Evolutionary conservation across 2,113 vertebrate genomes (phyloP).

Genomic region (Toxostoma redivivum): DNA sequence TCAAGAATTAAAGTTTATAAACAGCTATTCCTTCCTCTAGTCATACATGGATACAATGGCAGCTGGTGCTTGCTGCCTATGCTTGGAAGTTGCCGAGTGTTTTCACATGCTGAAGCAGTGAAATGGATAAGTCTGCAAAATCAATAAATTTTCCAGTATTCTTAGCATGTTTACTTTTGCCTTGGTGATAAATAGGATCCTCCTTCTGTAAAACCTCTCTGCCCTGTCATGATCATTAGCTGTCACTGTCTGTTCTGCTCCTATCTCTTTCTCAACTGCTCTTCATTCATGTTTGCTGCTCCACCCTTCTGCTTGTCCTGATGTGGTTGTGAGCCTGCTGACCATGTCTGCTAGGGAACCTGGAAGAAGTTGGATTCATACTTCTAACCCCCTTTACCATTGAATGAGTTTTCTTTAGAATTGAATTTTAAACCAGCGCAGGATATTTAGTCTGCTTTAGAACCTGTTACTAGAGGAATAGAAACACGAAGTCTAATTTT

Average conservation of each 20-base stretch:
- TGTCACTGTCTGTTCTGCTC: background rate
- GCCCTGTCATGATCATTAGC: background rate
- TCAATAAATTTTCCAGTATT: background rate
- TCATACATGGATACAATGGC: background rate
- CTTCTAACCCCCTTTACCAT: background rate
- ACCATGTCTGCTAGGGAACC: background rate
- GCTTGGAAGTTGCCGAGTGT: background rate
- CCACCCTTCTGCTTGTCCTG: background rate
- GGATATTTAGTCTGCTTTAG: slow-evolving; percentile 41
- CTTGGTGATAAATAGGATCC: background rate
- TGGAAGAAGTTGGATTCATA: slow-evolving; percentile 1
- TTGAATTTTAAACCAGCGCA: slow-evolving; percentile 33
- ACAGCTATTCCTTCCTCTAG: background rate
- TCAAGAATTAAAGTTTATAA: background rate
- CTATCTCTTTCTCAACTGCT: background rate
- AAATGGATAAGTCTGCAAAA: background rate
- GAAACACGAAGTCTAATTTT: slow-evolving; percentile 9
- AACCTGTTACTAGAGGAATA: background rate
- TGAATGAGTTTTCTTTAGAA: background rate
- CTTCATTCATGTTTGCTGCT: background rate
- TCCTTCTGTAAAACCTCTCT: background rate
- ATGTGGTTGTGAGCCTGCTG: background rate
- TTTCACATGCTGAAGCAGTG: background rate
- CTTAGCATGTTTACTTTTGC: background rate
- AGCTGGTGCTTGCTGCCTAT: background rate